These are phyloP conservation scores for Eledona agricola DNA, from an alignment of 2,888 invertebrate species.

Conservation along the genomic window DNA sequence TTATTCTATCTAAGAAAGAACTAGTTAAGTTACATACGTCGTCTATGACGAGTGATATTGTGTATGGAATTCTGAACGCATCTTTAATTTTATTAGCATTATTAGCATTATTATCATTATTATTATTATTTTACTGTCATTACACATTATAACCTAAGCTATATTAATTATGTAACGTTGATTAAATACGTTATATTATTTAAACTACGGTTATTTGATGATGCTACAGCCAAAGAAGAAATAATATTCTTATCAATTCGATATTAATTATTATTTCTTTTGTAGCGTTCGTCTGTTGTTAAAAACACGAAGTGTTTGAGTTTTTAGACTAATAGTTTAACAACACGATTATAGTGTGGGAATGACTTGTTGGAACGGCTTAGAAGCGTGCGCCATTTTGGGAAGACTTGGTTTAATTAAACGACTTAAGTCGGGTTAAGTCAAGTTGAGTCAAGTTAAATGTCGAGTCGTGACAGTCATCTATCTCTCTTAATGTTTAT, in stretches of 20 bases:
- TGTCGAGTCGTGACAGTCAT: constrained; percentile 56
- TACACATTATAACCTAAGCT: constrained; percentile 24
- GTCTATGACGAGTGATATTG: constrained; percentile 20
- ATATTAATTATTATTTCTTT: constrained; percentile 29
- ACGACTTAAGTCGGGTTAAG: too few relatives aligned
- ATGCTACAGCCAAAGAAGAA: too few relatives aligned
- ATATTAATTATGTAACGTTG: constrained; percentile 26
- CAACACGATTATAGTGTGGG: too few relatives aligned
- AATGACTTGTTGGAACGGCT: too few relatives aligned
- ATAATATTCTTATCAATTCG: too few relatives aligned
- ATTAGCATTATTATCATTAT: too few relatives aligned
- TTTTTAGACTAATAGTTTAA: constrained; percentile 19
- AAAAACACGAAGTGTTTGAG: constrained; percentile 23
- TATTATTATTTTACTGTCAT: too few relatives aligned
- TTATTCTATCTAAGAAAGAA: constrained; percentile 27
- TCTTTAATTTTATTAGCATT: constrained; percentile 15
- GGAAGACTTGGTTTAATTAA: constrained; percentile 30
- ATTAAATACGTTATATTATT: constrained; percentile 27
- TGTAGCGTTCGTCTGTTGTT: constrained; percentile 24
- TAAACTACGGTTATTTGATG: constrained; percentile 23
- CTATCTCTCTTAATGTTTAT: constrained; percentile 58
- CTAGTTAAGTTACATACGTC: constrained; percentile 14
- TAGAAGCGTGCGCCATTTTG: constrained; percentile 22
- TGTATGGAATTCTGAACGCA: constrained; percentile 14
- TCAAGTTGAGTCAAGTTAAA: constrained; percentile 39